phyloP scores from a whole-genome alignment of 1,140 invertebrate species.

The Vanessa atalanta region DNA sequence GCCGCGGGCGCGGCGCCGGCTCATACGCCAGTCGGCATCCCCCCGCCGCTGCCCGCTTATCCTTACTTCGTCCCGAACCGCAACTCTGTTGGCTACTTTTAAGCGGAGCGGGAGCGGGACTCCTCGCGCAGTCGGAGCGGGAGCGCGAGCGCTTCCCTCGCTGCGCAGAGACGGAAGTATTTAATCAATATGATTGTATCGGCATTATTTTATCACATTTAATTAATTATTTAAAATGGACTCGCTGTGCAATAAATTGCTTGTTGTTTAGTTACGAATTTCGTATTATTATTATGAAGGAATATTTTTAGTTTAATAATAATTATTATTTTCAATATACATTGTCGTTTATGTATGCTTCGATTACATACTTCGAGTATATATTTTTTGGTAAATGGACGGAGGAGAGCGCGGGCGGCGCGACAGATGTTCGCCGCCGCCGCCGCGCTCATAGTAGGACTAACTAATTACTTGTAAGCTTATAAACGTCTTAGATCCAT shows the following conservation, averaged over 20 bases:
- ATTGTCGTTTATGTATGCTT: conserved; percentile 59
- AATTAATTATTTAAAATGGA: conserved; percentile 72
- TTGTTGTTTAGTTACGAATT: conserved; percentile 75
- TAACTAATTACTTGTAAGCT: conserved; percentile 58
- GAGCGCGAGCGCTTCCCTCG: not conserved
- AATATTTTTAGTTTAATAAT: conserved; percentile 67
- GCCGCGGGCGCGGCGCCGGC: conserved; percentile 65
- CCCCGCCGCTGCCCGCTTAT: conserved; percentile 73
- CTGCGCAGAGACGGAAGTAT: conserved; percentile 18
- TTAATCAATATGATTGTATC: conserved; percentile 47
- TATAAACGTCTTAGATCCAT: conserved; percentile 68
- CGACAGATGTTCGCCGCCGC: conserved; percentile 34
- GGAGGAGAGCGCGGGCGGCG: conserved; percentile 37
- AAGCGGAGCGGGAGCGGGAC: conserved; percentile 20
- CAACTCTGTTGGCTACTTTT: conserved; percentile 72
- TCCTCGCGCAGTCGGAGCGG: conserved; percentile 3
- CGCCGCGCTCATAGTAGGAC: conserved; percentile 32
- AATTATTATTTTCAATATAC: conserved; percentile 59
- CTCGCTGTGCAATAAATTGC: conserved; percentile 77
- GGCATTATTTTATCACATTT: conserved; percentile 65
- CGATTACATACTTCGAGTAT: conserved; percentile 55
- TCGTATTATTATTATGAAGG: conserved; percentile 63
- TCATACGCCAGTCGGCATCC: conserved; percentile 46
- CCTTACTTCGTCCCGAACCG: conserved; percentile 73
- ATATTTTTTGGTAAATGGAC: conserved; percentile 43